Percentiles rank a stretch among this genome's conserved stretches.
Evolutionary conservation across 2,113 vertebrate genomes (phyloP).

Genomic region (Aleadryas rufinucha): DNA sequence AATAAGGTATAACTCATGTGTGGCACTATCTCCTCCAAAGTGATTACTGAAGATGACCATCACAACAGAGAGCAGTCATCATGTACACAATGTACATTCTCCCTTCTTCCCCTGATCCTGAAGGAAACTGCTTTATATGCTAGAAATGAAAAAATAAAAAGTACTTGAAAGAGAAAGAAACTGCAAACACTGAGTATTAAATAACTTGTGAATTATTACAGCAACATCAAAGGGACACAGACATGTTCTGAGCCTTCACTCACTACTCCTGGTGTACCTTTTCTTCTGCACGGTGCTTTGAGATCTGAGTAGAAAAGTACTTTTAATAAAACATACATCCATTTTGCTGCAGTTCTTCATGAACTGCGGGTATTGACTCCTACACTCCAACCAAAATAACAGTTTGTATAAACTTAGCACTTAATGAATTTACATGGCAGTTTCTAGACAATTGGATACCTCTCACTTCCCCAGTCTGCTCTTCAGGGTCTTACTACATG

Average conservation of each 20-base stretch:
- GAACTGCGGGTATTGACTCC: background rate
- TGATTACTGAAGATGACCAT: background rate
- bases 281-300: background rate
- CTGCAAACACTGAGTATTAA: background rate
- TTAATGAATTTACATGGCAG: background rate
- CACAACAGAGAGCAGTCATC: background rate
- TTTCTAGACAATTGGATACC: background rate
- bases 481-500: background rate
- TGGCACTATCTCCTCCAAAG: background rate
- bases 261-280: background rate
- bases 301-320: background rate
- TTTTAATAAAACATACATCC: background rate
- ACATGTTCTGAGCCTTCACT: background rate
- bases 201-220: background rate
- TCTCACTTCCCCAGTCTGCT: background rate
- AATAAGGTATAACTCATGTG: background rate
- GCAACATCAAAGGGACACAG: background rate
- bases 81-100: background rate
- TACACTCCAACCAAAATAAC: background rate
- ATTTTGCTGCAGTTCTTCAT: background rate
- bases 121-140: background rate
- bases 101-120: background rate
- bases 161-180: background rate
- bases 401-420: background rate
- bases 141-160: background rate